Conservation (phyloP, 2,113 vertebrate species). For the Platysternon megacephalum region DNA sequence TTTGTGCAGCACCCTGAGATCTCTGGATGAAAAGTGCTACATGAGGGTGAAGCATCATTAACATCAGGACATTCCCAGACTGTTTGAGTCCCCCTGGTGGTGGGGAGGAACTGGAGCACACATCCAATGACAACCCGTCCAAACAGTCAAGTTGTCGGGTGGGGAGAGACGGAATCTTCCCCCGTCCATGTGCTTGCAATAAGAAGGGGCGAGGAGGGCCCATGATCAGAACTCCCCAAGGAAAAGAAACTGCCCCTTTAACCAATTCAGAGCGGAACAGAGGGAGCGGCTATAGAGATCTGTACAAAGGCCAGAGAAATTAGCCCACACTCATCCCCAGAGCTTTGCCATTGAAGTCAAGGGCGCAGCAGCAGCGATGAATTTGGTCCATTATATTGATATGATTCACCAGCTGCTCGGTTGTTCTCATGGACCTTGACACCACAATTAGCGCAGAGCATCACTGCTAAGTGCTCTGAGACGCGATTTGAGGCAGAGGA, state of each 20-base stretch:
- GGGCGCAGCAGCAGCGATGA: too few relatives aligned
- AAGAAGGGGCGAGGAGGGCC: too few relatives aligned
- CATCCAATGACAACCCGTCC: too few relatives aligned
- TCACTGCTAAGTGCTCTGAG: background rate
- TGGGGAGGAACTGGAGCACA: background rate
- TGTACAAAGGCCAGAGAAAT: rapidly evolving
- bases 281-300: background rate
- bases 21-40: background rate
- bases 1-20: background rate
- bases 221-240: background rate
- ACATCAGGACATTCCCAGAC: background rate
- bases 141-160: background rate
- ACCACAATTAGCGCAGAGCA: background rate
- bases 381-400: too few relatives aligned
- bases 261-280: rapidly evolving
- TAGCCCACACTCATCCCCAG: background rate
- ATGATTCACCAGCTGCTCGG: background rate
- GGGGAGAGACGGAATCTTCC: background rate
- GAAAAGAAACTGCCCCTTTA: rapidly evolving
- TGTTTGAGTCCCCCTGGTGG: background rate
- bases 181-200: background rate
- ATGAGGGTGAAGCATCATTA: background rate
- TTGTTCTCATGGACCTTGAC: too few relatives aligned
- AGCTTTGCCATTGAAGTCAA: background rate
- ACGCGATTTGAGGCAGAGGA: background rate